Evolutionary conservation across 2,888 invertebrate species (phyloP).

Genomic region (Amblyjoppa fuscipennis): DNA sequence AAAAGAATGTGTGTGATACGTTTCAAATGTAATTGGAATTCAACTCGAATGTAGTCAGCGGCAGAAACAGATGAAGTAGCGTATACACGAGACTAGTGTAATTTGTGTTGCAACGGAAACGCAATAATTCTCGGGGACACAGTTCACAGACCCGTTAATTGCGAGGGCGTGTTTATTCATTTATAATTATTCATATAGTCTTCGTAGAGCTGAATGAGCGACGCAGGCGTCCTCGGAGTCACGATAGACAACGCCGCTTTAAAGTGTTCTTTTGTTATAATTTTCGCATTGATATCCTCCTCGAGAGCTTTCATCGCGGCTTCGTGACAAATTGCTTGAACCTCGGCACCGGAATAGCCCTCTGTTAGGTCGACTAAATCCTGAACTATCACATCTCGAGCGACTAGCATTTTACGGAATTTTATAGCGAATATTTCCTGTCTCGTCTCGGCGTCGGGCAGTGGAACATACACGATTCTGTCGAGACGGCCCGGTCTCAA

Average conservation of each 20-base stretch:
- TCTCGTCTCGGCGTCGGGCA: slow-evolving; percentile 94
- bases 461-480: slow-evolving; percentile 95
- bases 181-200: slow-evolving; percentile 86
- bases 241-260: slow-evolving; percentile 90
- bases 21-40: too few species aligned
- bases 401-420: slow-evolving; percentile 90
- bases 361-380: slow-evolving; percentile 90
- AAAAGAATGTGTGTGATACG: too few species aligned
- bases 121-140: background rate
- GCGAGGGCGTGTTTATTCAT: slow-evolving; percentile 47
- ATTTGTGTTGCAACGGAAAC: background rate
- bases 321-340: slow-evolving; percentile 95
- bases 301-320: slow-evolving; percentile 95
- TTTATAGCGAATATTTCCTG: slow-evolving; percentile 93
- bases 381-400: slow-evolving; percentile 89
- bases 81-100: background rate
- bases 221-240: slow-evolving; percentile 91
- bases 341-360: slow-evolving; percentile 97
- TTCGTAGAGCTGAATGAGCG: slow-evolving; percentile 91
- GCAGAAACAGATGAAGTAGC: background rate
- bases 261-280: slow-evolving; percentile 91
- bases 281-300: slow-evolving; percentile 89
- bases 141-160: background rate
- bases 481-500: slow-evolving; percentile 96
- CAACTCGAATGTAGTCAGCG: too few species aligned